These are phyloP conservation scores for Drosophila eohydei DNA, from an alignment of 2,888 invertebrate species.

Conservation along the genomic window DNA sequence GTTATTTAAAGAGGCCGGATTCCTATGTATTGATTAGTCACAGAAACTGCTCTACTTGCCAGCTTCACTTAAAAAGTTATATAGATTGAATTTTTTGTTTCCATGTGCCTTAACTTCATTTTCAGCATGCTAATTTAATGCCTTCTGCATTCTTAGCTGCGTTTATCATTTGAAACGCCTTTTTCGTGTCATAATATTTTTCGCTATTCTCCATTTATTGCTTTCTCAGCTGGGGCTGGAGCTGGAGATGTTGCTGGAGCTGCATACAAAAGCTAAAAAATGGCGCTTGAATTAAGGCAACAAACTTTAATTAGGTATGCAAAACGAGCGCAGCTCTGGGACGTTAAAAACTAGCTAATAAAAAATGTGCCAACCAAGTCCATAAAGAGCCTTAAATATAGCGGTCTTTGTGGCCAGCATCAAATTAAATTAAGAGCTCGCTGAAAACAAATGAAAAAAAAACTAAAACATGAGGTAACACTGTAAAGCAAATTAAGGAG, in stretches of 20 bases:
- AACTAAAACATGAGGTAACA: constrained; percentile 29
- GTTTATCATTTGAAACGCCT: constrained; percentile 52
- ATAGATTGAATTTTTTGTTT: too few relatives aligned
- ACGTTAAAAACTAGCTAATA: constrained; percentile 49
- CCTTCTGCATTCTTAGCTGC: too few relatives aligned
- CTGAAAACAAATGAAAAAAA: constrained; percentile 13
- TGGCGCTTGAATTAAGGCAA: constrained; percentile 61
- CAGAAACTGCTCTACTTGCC: too few relatives aligned
- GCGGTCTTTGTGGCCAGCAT: constrained; percentile 32
- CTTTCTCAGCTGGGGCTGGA: constrained; percentile 15
- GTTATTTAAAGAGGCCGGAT: constrained; percentile 22
- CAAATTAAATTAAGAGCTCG: constrained; percentile 55
- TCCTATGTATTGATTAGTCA: constrained; percentile 23
- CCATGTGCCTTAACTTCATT: neutral
- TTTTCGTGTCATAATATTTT: constrained; percentile 73
- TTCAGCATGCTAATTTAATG: too few relatives aligned
- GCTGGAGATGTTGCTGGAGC: neutral
- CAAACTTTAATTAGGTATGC: constrained; percentile 79
- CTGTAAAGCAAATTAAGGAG: constrained; percentile 43
- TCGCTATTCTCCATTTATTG: constrained; percentile 29
- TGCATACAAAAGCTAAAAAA: constrained; percentile 53
- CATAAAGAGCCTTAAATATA: constrained; percentile 40
- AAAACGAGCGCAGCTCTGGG: constrained; percentile 62
- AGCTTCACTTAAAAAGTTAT: neutral
- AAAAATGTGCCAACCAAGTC: constrained; percentile 29